A percentile compares a stretch with the other conserved stretches of the same genome.
These are phyloP conservation scores for Callocephalon fimbriatum DNA, from an alignment of 2,113 vertebrate genomes.

Conservation along the genomic window DNA sequence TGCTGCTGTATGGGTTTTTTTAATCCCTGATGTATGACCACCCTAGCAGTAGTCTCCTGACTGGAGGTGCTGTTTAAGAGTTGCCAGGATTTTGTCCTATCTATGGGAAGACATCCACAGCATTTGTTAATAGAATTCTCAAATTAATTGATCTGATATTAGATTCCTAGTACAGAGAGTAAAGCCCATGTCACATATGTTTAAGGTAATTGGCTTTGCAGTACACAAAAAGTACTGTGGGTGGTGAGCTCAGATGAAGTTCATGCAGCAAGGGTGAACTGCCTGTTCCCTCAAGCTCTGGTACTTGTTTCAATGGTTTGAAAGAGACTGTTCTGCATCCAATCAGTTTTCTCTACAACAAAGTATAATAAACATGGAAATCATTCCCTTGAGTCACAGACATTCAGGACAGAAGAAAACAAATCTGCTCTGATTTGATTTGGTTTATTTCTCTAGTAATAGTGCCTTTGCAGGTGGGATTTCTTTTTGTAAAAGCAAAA, in stretches of 20 bases:
- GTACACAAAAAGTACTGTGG: background rate
- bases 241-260: background rate
- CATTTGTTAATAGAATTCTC: background rate
- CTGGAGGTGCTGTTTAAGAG: background rate
- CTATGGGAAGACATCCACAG: background rate
- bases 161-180: background rate
- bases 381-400: background rate
- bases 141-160: background rate
- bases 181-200: background rate
- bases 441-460: background rate
- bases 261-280: background rate
- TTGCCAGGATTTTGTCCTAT: background rate
- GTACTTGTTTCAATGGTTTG: background rate
- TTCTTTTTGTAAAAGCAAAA: conserved; percentile 8
- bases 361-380: background rate
- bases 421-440: background rate
- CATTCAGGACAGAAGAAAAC: background rate
- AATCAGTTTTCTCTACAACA: background rate
- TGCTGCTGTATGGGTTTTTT: background rate
- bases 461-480: background rate
- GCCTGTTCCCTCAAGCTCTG: too few relatives aligned
- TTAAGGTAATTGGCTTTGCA: background rate
- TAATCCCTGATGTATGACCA: background rate
- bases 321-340: background rate
- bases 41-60: background rate